Conservation (phyloP, 1,140 invertebrate genomes). For the Rhizoglyphus robini region DNA sequence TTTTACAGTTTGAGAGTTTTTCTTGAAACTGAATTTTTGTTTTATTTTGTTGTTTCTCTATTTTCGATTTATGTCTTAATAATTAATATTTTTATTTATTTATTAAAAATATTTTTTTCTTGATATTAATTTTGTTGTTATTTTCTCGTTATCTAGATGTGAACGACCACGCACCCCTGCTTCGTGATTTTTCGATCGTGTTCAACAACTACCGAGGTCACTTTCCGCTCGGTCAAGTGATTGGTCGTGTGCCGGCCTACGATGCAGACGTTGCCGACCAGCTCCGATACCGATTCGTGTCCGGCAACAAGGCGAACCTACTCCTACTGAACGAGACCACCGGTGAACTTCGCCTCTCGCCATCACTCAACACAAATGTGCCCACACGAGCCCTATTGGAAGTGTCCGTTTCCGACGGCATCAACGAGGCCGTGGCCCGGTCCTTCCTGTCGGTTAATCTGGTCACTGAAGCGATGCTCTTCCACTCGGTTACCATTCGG, state of each 20-base stretch:
- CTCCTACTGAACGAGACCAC: conserved; percentile 65
- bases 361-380: conserved; percentile 88
- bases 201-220: conserved; percentile 92
- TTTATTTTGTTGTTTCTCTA: background rate
- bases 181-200: conserved; percentile 81
- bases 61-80: background rate
- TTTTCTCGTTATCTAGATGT: conserved; percentile 44
- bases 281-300: conserved; percentile 60
- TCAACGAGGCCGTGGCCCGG: conserved; percentile 37
- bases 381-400: conserved; percentile 84
- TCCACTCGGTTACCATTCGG: conserved; percentile 83
- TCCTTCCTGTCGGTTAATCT: conserved; percentile 63
- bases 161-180: conserved; percentile 74
- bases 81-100: background rate
- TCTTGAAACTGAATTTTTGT: background rate
- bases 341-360: conserved; percentile 72
- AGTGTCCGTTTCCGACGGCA: conserved; percentile 62
- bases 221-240: conserved; percentile 64
- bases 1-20: no score
- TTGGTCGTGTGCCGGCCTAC: conserved; percentile 77
- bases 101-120: no score
- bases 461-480: conserved; percentile 86
- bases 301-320: conserved; percentile 83
- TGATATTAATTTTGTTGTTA: background rate
- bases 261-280: conserved; percentile 75